Conservation (phyloP, 2,113 vertebrate genomes). For the Suncus etruscus region DNA sequence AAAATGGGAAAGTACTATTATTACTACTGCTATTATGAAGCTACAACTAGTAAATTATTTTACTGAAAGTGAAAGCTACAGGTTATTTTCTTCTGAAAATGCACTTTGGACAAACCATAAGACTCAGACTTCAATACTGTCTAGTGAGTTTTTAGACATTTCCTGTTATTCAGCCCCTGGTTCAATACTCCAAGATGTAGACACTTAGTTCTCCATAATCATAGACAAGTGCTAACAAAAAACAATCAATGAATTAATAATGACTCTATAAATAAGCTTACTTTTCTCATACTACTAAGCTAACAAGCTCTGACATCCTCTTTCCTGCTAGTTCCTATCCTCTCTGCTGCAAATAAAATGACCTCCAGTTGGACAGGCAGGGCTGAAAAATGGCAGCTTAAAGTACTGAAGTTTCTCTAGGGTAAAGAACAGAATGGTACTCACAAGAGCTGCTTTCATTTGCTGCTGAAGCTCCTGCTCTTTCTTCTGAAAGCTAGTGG, state of each 20-base stretch:
- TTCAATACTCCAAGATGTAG: background rate
- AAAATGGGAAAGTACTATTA: too few species aligned
- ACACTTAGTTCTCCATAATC: background rate
- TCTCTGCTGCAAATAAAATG: background rate
- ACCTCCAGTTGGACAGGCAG: background rate
- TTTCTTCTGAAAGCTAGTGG: conserved; percentile 81
- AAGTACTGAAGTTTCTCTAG: background rate
- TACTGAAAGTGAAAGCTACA: conserved; percentile 42
- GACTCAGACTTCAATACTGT: background rate
- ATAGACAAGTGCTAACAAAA: background rate
- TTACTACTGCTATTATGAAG: too few species aligned
- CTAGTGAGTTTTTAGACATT: background rate
- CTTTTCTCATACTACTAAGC: background rate
- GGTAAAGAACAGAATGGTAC: conserved; percentile 62
- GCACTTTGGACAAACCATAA: conserved; percentile 1
- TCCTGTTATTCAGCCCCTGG: background rate
- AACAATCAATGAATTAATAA: background rate
- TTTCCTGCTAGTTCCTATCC: background rate
- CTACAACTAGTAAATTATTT: background rate
- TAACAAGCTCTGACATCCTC: background rate
- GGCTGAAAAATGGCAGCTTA: background rate
- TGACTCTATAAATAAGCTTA: too few species aligned
- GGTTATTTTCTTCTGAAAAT: conserved; percentile 52
- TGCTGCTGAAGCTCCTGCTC: conserved; percentile 86
- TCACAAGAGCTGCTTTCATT: conserved; percentile 92